These are phyloP conservation scores for Campylorhamphus procurvoides DNA, from an alignment of 2,113 vertebrate genomes.

Conservation along the genomic window DNA sequence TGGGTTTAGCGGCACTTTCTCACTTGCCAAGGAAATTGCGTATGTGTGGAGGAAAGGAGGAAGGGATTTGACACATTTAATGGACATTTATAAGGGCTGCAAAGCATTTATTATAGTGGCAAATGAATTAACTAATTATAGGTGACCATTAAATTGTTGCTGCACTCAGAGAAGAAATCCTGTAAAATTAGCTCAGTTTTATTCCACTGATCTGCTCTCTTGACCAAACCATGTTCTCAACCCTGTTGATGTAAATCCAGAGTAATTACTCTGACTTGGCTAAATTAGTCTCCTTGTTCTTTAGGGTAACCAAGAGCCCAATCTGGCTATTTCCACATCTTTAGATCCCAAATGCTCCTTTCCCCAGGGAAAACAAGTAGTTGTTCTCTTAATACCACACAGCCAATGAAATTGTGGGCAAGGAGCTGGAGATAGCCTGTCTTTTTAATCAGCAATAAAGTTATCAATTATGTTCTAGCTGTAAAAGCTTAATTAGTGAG, in stretches of 20 bases:
- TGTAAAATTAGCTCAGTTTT: constrained; percentile 34
- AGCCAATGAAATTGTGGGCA: not conserved
- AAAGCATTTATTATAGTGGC: constrained; percentile 32
- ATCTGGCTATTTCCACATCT: not conserved
- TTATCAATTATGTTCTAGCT: constrained; percentile 50
- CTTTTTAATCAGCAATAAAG: constrained; percentile 38
- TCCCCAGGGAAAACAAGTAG: not conserved
- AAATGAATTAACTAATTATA: constrained; percentile 56
- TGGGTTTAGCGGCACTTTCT: not conserved
- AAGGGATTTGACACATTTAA: constrained; percentile 52
- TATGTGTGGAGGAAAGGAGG: constrained; percentile 26
- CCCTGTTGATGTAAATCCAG: not conserved
- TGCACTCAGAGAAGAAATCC: constrained; percentile 17
- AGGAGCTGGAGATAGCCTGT: not conserved
- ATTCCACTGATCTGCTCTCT: constrained; percentile 10
- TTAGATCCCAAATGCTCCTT: not conserved
- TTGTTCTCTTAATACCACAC: not conserved
- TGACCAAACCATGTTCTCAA: constrained; percentile 18
- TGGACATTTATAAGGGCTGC: constrained; percentile 6
- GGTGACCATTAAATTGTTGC: constrained; percentile 38
- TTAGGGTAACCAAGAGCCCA: not conserved
- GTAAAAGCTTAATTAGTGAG: constrained; percentile 50
- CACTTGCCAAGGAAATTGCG: constrained; percentile 42
- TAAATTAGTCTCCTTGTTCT: not conserved
- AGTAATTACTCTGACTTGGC: constrained; percentile 1